Evolutionary conservation across 2,888 invertebrate species (phyloP), one percentile per base, ranked within the genome.

Genomic region (Silvanus unidentatus): DNA sequence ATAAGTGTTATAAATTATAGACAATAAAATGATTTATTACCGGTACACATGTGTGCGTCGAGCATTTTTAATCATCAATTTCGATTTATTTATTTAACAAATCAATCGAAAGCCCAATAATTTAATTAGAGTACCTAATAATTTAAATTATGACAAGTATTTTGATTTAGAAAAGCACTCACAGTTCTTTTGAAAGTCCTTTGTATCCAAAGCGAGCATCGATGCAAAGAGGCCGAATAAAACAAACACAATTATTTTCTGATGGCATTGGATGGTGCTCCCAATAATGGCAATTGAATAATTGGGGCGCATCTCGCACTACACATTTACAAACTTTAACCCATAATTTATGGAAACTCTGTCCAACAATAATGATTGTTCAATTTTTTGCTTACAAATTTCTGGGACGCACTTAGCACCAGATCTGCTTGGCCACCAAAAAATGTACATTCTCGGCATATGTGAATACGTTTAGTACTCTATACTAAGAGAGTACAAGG

Each of bases 111-210:
- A n/a, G n/a, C n/a, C n/a, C n/a, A n/a, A n/a, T n/a, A n/a, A n/a
- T n/a, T n/a, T n/a, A n/a, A n/a, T n/a, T n/a, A n/a, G n/a, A n/a
- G n/a, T n/a, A n/a, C n/a, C n/a, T n/a, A n/a, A n/a, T n/a, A n/a
- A n/a, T n/a, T n/a, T n/a, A n/a, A n/a, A n/a, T n/a, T n/a, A n/a
- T n/a, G n/a, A n/a, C n/a, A n/a, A n/a, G n/a, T n/a, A n/a, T n/a
- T n/a, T n/a, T n/a, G n/a, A n/a, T n/a, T n/a, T n/a, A n/a, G n/a
- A n/a, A n/a, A n/a, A 32, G 10, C 4, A 62, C 65, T 64, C 53
- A 65, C 65, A 48, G 44, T 53, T 63, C 43, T 59, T 65, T 43
- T 63, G 63, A 48, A 65, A 64, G 47, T 63, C 64, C 46, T 58
- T 58, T 22, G 54, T 57, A 57, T 63, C 58, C 59, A 61, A 49